Evolutionary conservation across 2,888 invertebrate genomes (phyloP).

Genomic region (Cryptocheilus praepositus): DNA sequence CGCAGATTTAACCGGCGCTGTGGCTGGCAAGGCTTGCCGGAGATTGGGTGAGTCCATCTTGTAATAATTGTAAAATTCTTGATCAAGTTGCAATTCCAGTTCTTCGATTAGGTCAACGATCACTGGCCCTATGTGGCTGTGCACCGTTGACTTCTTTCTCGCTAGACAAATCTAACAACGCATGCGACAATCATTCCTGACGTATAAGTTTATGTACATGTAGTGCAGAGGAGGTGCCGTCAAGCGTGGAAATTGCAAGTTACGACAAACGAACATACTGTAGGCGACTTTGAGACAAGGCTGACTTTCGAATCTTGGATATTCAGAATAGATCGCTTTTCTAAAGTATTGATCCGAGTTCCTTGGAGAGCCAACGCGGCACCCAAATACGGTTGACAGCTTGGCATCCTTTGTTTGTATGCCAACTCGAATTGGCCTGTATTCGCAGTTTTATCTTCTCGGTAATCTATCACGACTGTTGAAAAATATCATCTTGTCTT

Average conservation of each 20-base stretch:
- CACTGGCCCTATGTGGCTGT: constrained; percentile 80
- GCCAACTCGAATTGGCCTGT: constrained; percentile 89
- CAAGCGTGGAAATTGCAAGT: background rate
- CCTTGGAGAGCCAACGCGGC: constrained; percentile 83
- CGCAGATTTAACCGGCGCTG: constrained; percentile 46
- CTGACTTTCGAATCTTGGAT: constrained; percentile 74
- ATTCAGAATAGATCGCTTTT: constrained; percentile 70
- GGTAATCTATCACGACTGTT: constrained; percentile 87
- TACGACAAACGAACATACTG: constrained; percentile 43
- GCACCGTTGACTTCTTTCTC: constrained; percentile 60
- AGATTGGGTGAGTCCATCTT: constrained; percentile 58
- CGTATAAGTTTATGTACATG: background rate
- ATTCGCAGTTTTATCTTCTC: constrained; percentile 83
- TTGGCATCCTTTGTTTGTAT: constrained; percentile 86
- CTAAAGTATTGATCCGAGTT: constrained; percentile 77
- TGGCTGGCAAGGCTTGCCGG: constrained; percentile 47
- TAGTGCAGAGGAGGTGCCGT: background rate
- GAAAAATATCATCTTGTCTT: constrained; percentile 42
- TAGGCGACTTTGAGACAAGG: constrained; percentile 59
- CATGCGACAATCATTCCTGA: constrained; percentile 6
- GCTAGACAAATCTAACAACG: constrained; percentile 56
- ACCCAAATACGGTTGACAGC: constrained; percentile 88
- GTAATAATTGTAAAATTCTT: constrained; percentile 66
- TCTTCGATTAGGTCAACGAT: constrained; percentile 83
- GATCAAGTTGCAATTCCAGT: constrained; percentile 77